Evolutionary conservation across 2,113 vertebrate genomes (phyloP).

Genomic region (Phasianus colchicus): DNA sequence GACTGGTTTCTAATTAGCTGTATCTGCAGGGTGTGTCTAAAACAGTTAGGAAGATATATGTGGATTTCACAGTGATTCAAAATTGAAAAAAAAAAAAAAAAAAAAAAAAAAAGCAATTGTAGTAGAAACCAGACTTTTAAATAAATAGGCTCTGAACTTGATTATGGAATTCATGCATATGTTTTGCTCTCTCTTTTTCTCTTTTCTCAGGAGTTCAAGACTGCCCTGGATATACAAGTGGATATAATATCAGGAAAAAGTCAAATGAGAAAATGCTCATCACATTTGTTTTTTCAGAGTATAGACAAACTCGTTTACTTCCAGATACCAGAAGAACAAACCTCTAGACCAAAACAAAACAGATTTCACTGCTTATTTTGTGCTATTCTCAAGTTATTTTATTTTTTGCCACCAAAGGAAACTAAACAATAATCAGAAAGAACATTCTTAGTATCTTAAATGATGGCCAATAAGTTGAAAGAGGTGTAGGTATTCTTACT

Average conservation of each 20-base stretch:
- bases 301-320: background rate
- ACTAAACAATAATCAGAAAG: background rate
- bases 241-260: background rate
- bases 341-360: background rate
- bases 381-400: background rate
- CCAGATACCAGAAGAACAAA: background rate
- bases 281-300: background rate
- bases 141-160: background rate
- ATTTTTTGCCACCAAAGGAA: background rate
- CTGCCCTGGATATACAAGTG: background rate
- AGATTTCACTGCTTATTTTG: background rate
- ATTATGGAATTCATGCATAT: background rate
- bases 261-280: background rate
- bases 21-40: constrained; percentile 9
- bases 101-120: background rate
- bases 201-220: background rate
- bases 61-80: background rate
- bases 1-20: constrained; percentile 51
- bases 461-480: background rate
- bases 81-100: background rate
- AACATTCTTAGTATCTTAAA: background rate
- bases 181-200: background rate
- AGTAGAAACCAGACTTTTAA: background rate
- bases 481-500: background rate
- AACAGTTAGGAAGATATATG: constrained; percentile 10